Percentiles rank a stretch among this genome's conserved stretches.
Evolutionary conservation across 1,140 invertebrate genomes (phyloP).

Genomic region (Whitmania pigra): DNA sequence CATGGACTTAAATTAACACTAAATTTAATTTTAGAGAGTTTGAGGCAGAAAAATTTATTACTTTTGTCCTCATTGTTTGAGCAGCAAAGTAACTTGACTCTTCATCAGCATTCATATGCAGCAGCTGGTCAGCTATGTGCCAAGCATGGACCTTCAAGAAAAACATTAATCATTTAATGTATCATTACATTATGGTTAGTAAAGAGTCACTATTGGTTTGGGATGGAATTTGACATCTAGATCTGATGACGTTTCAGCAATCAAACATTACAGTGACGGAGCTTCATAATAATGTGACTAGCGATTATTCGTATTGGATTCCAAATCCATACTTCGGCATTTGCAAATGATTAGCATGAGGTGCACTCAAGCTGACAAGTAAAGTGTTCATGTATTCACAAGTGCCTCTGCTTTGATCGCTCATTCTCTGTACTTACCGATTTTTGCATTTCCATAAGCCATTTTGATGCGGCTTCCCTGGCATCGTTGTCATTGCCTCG

Average conservation of each 20-base stretch:
- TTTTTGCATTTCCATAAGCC: constrained; percentile 81
- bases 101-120: constrained; percentile 68
- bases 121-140: constrained; percentile 83
- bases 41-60: constrained; percentile 23
- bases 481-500: constrained; percentile 49
- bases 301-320: no score
- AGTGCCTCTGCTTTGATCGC: no score
- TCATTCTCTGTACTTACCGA: constrained; percentile 57
- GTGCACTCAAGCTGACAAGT: no score
- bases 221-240: neutral
- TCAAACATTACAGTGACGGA: constrained; percentile 6
- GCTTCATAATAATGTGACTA: neutral
- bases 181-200: neutral
- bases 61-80: constrained; percentile 87
- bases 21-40: neutral
- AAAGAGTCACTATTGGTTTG: neutral
- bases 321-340: no score
- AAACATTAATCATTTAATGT: neutral
- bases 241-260: constrained; percentile 6
- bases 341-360: no score
- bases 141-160: constrained; percentile 70
- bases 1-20: neutral
- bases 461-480: constrained; percentile 77
- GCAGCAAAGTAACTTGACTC: constrained; percentile 93
- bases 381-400: no score